Evolutionary conservation across 2,888 invertebrate genomes (phyloP), one percentile per base, ranked within the genome.

Genomic region (Caenorhabditis angaria): DNA sequence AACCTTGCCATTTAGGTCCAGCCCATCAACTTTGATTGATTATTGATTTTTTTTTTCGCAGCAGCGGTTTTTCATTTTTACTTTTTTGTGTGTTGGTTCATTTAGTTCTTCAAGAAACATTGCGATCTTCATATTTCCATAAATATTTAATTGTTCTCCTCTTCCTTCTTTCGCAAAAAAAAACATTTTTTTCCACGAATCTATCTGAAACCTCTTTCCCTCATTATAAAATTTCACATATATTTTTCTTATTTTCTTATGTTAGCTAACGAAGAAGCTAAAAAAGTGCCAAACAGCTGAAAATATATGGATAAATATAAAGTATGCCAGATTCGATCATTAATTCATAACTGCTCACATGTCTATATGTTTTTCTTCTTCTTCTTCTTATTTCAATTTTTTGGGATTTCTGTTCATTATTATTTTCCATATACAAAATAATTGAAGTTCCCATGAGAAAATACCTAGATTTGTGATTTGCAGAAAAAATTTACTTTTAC

Each of bases 301-400:
- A 41, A 41, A 41, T 32, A 32, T 8, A 32, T 32, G 10, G 5
- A 32, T 32, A 32, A 32, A 32, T 8, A 41, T 12, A 41, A 18
- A 41, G n/a, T 41, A 41, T 41, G 41, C 41, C 41, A 41, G 41
- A 41, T 41, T 41, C 41, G 41, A 70, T 70, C 65, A 70, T 70
- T 70, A 70, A 70, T 70, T 70, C 70, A 70, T 70, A 70, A 65
- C 65, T 25, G 54, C 70, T 70, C 70, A 65, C 70, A 70, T 70
- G 70, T 65, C 61, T 60, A 32, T 60, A 35, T 24, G 4, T 48
- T 48, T 50, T 50, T 50, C 22, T n/a, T n/a, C n/a, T n/a, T n/a
- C n/a, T n/a, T n/a, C n/a, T n/a, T n/a, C n/a, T n/a, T n/a, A n/a
- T 50, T n/a, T 8, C 24, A 22, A 50, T 22, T 10, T 10, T 50